Evolutionary conservation across 2,797 vertebrate species (phyloP).

Genomic region (Crax fasciolata): DNA sequence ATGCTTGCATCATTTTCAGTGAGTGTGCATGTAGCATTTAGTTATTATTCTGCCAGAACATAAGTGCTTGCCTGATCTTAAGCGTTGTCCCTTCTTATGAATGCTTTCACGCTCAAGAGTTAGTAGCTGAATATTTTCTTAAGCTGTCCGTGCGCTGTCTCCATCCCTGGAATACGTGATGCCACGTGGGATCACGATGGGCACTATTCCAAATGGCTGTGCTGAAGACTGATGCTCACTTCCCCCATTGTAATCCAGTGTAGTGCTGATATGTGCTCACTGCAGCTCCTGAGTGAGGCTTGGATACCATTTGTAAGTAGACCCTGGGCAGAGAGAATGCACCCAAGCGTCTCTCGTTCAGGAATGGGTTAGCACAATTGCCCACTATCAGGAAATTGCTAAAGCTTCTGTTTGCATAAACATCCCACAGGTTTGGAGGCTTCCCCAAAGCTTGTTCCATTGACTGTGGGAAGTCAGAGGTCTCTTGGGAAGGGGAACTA

Average conservation of each 20-base stretch:
- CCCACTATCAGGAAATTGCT: background rate
- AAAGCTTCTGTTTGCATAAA: slow-evolving; percentile 56
- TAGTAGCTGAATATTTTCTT: background rate
- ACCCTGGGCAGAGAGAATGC: background rate
- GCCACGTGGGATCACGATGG: background rate
- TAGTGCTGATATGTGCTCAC: background rate
- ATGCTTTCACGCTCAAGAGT: background rate
- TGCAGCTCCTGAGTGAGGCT: slow-evolving; percentile 5
- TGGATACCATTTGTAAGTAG: background rate
- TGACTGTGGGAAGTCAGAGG: background rate
- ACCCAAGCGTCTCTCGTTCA: background rate
- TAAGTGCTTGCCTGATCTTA: slow-evolving; percentile 11
- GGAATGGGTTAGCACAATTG: background rate
- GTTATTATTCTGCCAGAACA: background rate
- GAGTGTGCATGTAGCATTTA: background rate
- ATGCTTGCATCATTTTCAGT: background rate
- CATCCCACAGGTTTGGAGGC: background rate
- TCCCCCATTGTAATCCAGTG: fast-evolving
- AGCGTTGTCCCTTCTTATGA: background rate
- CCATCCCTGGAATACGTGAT: background rate
- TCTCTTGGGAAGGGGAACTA: background rate
- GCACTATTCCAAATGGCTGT: background rate
- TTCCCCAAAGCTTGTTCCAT: background rate
- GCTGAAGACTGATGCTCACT: fast-evolving
- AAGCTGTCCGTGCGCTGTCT: background rate